A percentile compares a stretch with the other conserved stretches of the same genome.
phyloP scores from a whole-genome alignment of 1,140 invertebrate genomes.

The Trypoxylus dichotomus region DNA sequence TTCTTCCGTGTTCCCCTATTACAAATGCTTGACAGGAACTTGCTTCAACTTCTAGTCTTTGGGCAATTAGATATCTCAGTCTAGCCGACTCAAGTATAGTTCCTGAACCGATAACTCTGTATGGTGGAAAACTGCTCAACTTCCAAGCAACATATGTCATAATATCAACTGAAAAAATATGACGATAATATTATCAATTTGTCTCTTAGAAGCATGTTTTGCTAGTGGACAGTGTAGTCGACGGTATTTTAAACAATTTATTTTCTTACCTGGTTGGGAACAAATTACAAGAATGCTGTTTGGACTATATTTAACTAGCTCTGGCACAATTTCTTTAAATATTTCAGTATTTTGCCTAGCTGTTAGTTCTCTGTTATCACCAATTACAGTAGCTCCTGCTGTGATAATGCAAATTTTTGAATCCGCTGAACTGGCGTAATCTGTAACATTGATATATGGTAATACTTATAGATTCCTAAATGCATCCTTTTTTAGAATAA shows the following conservation, averaged over 20 bases:
- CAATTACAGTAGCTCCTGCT: constrained; percentile 55
- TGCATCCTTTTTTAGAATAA: no score
- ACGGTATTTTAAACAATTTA: no score
- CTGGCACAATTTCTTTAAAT: constrained; percentile 62
- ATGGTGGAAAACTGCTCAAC: constrained; percentile 63
- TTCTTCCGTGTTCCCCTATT: constrained; percentile 68
- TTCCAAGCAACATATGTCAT: constrained; percentile 70
- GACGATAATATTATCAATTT: no score
- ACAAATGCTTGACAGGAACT: constrained; percentile 62
- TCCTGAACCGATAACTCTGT: constrained; percentile 65
- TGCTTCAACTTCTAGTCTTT: constrained; percentile 61
- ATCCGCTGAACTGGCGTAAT: constrained; percentile 58
- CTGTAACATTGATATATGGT: constrained; percentile 19
- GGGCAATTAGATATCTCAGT: constrained; percentile 62
- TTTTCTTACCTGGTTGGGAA: constrained; percentile 35
- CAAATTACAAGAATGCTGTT: constrained; percentile 35
- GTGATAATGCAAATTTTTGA: constrained; percentile 64
- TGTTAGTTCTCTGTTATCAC: constrained; percentile 57
- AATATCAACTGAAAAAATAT: constrained; percentile 63
- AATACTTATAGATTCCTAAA: not conserved
- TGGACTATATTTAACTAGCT: constrained; percentile 61
- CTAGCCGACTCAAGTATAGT: constrained; percentile 65
- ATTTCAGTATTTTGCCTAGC: constrained; percentile 64
- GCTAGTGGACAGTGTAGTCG: no score
- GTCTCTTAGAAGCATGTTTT: no score